These are phyloP conservation scores for Oxyruncus cristatus DNA, from an alignment of 2,113 vertebrate species.

Conservation along the genomic window DNA sequence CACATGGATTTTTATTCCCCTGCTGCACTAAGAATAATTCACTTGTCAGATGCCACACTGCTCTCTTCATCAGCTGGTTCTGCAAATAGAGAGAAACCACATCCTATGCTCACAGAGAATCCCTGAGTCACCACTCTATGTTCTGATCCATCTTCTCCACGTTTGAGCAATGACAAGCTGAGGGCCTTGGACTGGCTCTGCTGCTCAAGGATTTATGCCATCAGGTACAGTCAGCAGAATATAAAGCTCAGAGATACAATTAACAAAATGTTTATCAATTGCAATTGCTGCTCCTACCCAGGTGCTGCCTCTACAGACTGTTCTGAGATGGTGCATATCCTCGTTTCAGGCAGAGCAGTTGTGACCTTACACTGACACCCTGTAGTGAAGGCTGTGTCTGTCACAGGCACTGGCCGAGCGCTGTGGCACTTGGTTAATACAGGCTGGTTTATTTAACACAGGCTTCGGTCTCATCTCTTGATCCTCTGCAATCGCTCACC, in stretches of 20 bases:
- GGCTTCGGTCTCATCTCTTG: not conserved
- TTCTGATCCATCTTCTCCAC: not conserved
- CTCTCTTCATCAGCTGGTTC: slow-evolving; percentile 5
- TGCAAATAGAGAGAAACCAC: slow-evolving; percentile 1
- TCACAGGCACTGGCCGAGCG: not conserved
- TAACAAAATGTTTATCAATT: not conserved
- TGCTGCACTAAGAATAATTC: not conserved
- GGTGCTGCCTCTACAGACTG: not conserved
- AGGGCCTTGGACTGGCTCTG: not conserved
- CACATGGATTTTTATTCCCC: not conserved
- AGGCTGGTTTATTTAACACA: not conserved
- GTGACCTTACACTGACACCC: not conserved
- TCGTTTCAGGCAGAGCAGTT: not conserved
- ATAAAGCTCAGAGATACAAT: not conserved
- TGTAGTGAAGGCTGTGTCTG: not conserved
- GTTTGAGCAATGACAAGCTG: not conserved
- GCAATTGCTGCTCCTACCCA: not conserved
- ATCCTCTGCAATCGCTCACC: not conserved
- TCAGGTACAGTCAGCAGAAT: not conserved
- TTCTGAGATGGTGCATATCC: not conserved
- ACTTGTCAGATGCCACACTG: not conserved
- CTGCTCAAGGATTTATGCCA: not conserved
- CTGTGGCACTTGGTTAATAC: not conserved
- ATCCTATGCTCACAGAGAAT: not conserved
- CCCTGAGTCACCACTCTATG: not conserved